phyloP scores from a whole-genome alignment of 1,140 invertebrate species.

The Musca domestica region DNA sequence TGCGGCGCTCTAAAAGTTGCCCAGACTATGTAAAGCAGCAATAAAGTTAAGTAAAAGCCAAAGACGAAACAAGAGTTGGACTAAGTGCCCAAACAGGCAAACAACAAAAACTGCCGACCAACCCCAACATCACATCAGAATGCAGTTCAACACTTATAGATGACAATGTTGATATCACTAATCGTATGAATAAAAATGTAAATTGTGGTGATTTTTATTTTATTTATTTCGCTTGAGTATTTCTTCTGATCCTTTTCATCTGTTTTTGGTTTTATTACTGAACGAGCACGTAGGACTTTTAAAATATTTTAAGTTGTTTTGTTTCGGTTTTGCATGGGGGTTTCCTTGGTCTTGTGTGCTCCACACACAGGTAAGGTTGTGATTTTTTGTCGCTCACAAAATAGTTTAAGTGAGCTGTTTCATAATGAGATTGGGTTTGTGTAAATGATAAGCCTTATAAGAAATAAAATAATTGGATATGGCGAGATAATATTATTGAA shows the following conservation, averaged over 20 bases:
- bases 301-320: not conserved
- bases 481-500: no score
- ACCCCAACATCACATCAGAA: slow-evolving; percentile 16
- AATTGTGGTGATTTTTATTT: slow-evolving; percentile 17
- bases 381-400: no score
- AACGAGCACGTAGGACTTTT: no score
- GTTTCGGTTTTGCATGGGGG: not conserved
- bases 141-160: slow-evolving; percentile 21
- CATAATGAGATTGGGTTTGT: no score
- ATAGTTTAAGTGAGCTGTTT: no score
- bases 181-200: slow-evolving; percentile 23
- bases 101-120: no score
- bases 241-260: not conserved
- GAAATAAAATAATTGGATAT: no score
- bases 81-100: no score
- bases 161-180: slow-evolving; percentile 20
- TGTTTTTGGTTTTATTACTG: not conserved
- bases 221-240: not conserved
- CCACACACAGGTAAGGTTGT: no score
- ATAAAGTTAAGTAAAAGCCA: no score
- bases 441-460: no score
- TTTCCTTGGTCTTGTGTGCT: not conserved
- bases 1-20: not conserved
- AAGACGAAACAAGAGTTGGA: no score
- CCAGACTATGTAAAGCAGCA: slow-evolving; percentile 9